Base-by-base conservation (phyloP, 2,113 vertebrate species). In the Rhabdomys dilectus region DNA sequence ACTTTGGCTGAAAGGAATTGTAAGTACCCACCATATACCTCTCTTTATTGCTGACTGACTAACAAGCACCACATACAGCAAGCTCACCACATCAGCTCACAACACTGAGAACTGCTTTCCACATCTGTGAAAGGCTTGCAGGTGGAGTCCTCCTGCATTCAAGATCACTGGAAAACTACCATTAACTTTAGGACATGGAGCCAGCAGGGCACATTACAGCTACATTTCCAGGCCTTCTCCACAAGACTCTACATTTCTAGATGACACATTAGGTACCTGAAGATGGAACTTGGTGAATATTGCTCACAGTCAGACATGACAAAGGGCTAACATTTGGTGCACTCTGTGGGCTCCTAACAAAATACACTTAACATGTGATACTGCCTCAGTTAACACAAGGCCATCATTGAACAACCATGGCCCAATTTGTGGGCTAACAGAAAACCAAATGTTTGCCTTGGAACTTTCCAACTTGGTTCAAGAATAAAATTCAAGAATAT, bases 381-480 rank as follows among this genome's bases (percentile, higher is more conserved):
- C 68, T 96, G 94, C 86, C 92, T 97, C 94, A 94, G 91, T 95
- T 89, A 96, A 93, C 70, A 19, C 89, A 80, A 96, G 89, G 89
- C 96, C 64, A n/a, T 94, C 91, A 96, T 19, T 96, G 91, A 96
- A 96, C 89, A 96, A 87, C 97, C 92, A 95, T 66, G 86, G 95
- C 91, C 87, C 97, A 93, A 90, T 94, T 95, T 98, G 95, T 91
- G 97, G 95, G 89, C 77, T 88, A 95, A 94, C 91, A 96, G 91
- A 88, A 97, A 98, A 95, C 94, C 95, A 96, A 97, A 94, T 97
- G 92, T 96, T 97, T 97, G 95, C 91, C 89, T 96, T 95, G 62
- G 91, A 93, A 97, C 92, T 82, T 88, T 95, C 95, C 95, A 97
- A 95, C 7, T 88, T 51, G 75, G 62, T 87, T 97, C 89, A 91